These are phyloP conservation scores for Neosilurus hyrtlii DNA, from an alignment of 2,797 vertebrate species.

Conservation along the genomic window DNA sequence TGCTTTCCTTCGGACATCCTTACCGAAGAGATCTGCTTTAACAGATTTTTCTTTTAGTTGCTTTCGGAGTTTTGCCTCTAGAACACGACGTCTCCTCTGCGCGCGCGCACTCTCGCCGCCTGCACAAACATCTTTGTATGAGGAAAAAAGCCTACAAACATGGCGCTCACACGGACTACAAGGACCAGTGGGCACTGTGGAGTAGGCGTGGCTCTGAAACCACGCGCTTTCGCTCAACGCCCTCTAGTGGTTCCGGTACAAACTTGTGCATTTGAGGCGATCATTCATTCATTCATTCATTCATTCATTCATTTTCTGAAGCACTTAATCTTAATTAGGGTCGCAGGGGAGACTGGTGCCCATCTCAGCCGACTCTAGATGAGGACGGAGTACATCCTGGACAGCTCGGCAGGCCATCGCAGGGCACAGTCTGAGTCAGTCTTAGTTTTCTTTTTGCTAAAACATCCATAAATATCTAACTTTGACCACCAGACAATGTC, in stretches of 20 bases:
- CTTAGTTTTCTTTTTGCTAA: no score
- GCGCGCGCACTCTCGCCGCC: slow-evolving; percentile 14
- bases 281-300: no score
- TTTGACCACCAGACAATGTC: no score
- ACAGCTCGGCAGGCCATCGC: no score
- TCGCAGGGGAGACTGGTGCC: no score
- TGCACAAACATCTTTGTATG: slow-evolving; percentile 5
- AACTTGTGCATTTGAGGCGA: not conserved
- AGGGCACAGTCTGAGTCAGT: no score
- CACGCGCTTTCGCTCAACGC: not conserved
- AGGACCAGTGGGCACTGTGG: not conserved
- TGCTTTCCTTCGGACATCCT: slow-evolving; percentile 49
- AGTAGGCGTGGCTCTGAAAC: not conserved
- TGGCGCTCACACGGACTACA: not conserved
- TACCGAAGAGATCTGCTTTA: slow-evolving; percentile 56
- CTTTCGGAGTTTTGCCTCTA: slow-evolving; percentile 23
- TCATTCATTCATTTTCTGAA: no score
- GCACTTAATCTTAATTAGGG: no score
- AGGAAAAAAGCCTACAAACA: not conserved
- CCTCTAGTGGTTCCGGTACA: not conserved
- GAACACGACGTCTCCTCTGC: slow-evolving; percentile 32
- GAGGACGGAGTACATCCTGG: no score
- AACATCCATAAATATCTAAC: no score
- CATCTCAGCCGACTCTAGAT: no score
- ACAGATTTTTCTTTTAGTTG: slow-evolving; percentile 41